Percentiles rank a stretch among this genome's conserved stretches.
These are phyloP conservation scores for Idaea biselata DNA, from an alignment of 2,888 invertebrate genomes.

Conservation along the genomic window DNA sequence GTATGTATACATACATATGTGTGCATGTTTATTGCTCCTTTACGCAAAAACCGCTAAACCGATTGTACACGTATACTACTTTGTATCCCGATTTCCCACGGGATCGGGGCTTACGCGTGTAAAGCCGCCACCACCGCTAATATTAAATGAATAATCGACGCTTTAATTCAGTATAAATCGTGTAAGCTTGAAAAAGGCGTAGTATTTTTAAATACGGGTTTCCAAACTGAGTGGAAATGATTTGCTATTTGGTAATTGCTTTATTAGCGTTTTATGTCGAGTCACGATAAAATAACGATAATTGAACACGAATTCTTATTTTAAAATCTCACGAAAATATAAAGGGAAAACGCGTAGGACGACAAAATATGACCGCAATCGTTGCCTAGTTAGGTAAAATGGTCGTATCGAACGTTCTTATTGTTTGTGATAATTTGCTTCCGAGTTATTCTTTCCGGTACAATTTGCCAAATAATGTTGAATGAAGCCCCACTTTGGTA, in stretches of 20 bases:
- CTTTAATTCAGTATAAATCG: not conserved
- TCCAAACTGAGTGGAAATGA: not conserved
- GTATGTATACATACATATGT: too few relatives aligned
- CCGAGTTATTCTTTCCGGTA: slow-evolving; percentile 22
- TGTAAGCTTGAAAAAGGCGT: not conserved
- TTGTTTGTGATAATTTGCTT: slow-evolving; percentile 19
- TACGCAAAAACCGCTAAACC: too few relatives aligned
- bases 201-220: not conserved
- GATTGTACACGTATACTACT: too few relatives aligned
- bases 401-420: not conserved
- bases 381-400: not conserved
- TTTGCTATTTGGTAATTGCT: not conserved
- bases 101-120: too few relatives aligned
- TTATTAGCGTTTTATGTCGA: not conserved
- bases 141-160: not conserved
- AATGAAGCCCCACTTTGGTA: slow-evolving; percentile 8
- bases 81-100: too few relatives aligned
- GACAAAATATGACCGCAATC: not conserved
- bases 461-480: slow-evolving; percentile 26
- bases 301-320: not conserved
- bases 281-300: not conserved
- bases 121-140: too few relatives aligned
- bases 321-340: not conserved
- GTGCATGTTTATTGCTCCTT: too few relatives aligned
- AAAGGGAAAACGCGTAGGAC: not conserved